Base-by-base conservation (phyloP, 2,888 invertebrate genomes). In the Nemotelus nigrinus region DNA sequence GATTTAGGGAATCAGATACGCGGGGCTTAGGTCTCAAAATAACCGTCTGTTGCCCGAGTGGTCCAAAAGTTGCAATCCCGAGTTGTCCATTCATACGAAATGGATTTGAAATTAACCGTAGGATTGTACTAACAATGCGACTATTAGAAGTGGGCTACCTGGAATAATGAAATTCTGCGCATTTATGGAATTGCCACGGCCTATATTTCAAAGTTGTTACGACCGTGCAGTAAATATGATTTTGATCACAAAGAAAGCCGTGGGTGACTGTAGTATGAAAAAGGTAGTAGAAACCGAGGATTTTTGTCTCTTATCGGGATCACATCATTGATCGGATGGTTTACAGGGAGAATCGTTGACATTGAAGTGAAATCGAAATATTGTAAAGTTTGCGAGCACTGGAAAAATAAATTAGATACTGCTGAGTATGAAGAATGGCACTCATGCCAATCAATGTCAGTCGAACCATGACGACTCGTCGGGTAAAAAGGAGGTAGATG, bases 241-340 rank as follows among this genome's bases (percentile, higher is more conserved):
- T 4, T 50, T 39, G 41, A 63, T 43, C 63, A 43, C 63, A 63
- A 39, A 39, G 43, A 43, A 39, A 63, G 63, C 43, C 5, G n/a
- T n/a, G n/a, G n/a, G n/a, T n/a, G n/a, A n/a, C n/a, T n/a, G n/a
- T n/a, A n/a, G n/a, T n/a, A n/a, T 63, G 63, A 63, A 63, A 63
- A 43, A 39, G 43, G 5, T 10, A 63, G 63, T 43, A 43, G 43
- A 39, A 63, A 58, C 4, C 25, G 60, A 58, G 60, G n/a, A 44
- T 64, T 64, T 64, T 64, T 43, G 64, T 64, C 41, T 64, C 43
- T 41, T 39, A 41, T 64, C 43, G 43, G 64, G 43, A 44, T 64
- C 45, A 45, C 47, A 44, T 67, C 67, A n/a, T 45, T 67, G n/a
- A 67, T 67, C 47, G 48, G 67, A 7, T 67, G 67, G 67, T 45